Base-by-base conservation (phyloP, 2,888 invertebrate species). In the Mongoloraphidia duomilia region DNA sequence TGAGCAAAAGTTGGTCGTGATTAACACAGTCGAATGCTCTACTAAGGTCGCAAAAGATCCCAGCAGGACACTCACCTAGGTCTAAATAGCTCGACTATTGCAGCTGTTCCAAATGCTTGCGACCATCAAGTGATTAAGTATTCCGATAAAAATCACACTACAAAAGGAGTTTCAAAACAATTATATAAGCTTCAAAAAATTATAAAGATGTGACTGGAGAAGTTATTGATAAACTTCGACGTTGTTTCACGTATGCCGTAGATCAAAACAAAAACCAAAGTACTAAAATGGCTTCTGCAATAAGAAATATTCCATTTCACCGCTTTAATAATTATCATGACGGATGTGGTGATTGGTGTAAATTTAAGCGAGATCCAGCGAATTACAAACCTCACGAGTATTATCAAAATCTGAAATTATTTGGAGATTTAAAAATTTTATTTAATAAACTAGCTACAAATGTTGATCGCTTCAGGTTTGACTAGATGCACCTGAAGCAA, bases 101-200 rank as follows among this genome's bases (percentile, higher is more conserved):
- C 38, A 3, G 38, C 38, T n/a, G 11, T 11, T 37, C 11, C 2
- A 37, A 12, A 11, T 37, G 38, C 38, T n/a, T 11, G n/a, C 4
- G 12, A 12, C 4, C 38, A 37, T 37, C 38, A 3, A n/a, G 12
- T 37, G 11, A 4, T 37, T 4, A 37, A 38, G 17, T 59, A 26
- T 45, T 56, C 8, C 55, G 54, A 44, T 38, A 48, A 4, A 58
- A 56, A 44, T 41, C 34, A 5, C 50, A 56, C 49, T 4, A 46
- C 58, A 8, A 52, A 56, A 51, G 49, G 56, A 34, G 12, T 34
- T 40, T 12, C 54, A 2, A 51, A 53, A 33, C 55, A 56, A 10
- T 47, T 46, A 35, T 53, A 57, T 42, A 11, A 59, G 8, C 17
- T 17, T 2, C 17, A 17, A 17, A 17, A 17, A 17, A 17, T 4